phyloP scores from a whole-genome alignment of 92 coral and sea anemone genomes.

The Heliopora coerulea region DNA sequence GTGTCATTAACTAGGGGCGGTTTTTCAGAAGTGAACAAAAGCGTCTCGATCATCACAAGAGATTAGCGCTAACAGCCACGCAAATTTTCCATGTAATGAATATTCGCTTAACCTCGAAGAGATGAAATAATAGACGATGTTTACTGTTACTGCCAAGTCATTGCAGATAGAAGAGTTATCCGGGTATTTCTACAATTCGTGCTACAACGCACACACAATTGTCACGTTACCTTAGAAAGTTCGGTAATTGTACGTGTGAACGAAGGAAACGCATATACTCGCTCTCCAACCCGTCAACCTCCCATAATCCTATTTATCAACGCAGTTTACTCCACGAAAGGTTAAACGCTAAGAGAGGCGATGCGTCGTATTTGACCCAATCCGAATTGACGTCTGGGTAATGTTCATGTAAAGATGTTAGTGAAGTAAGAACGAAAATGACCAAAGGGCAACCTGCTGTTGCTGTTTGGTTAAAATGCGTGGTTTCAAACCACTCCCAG shows the following conservation, averaged over 20 bases:
- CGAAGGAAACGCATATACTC: too few species aligned
- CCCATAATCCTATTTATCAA: too few species aligned
- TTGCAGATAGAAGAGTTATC: background rate
- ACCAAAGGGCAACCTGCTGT: constrained; percentile 47
- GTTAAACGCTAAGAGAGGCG: too few species aligned
- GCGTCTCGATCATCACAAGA: constrained; percentile 44
- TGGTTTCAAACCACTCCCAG: constrained; percentile 48
- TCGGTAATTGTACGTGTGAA: too few species aligned
- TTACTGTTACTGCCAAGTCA: constrained; percentile 32
- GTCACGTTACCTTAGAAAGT: background rate
- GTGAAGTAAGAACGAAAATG: constrained; percentile 44
- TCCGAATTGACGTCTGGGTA: too few species aligned
- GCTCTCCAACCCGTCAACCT: too few species aligned
- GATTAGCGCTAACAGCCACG: constrained; percentile 43
- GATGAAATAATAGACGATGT: constrained; percentile 28
- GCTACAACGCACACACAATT: background rate
- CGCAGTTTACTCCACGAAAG: too few species aligned
- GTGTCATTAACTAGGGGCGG: constrained; percentile 43
- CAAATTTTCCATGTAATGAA: constrained; percentile 29
- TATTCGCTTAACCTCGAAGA: constrained; percentile 40
- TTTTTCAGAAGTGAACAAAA: constrained; percentile 45
- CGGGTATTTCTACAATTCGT: background rate
- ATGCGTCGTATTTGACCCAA: too few species aligned
- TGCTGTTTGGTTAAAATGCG: constrained; percentile 38
- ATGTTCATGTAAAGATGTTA: too few species aligned